Evolutionary conservation across 2,797 vertebrate genomes (phyloP), one percentile per base, ranked within the genome.

Genomic region (Caiman crocodilus): DNA sequence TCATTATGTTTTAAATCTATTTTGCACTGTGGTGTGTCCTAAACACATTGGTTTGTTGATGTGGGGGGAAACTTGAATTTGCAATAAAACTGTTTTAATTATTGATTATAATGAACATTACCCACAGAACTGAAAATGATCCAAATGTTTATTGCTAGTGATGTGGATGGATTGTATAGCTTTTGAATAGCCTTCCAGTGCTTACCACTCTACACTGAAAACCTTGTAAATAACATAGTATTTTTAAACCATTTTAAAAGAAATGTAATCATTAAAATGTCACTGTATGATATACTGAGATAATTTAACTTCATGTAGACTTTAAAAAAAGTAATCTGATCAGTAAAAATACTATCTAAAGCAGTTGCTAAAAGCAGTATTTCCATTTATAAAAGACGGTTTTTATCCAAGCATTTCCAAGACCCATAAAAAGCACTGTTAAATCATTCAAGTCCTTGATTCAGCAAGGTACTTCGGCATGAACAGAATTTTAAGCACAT

Each of bases 321-420:
- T 67, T 88, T 84, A 64, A 26, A 67, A 91, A 90, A 79, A 56
- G 77, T 85, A 32, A 57, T 64, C 26, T 64, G 69, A 74, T 76
- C 35, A 82, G 7, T 64, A 60, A 8, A 84, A 61, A 61, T 63
- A 74, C 23, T 25, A 79, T 9, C 18, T 89, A 96, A 93, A 85
- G 73, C 57, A 26, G 91, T 97, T 96, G 97, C 96, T 94, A 95
- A 69, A 97, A 95, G 95, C 50, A 2, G 64, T 83, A 63, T 87
- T 81, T 90, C 20, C 28, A 3, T 59, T 67, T 84, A 80, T 15
- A 97, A 98, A 98, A 98, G 96, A 94, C 96, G 98, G 97, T 94
- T 98, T 97, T 97, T 89, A 95, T 95, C 94, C 96, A 97, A 97
- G 91, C 13, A 88, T 92, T 96, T 82, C 89, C 25, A 90, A 69